Percentiles rank a stretch among this genome's conserved stretches.
Evolutionary conservation across 2,888 invertebrate genomes (phyloP).

Genomic region (Melolontha melolontha): DNA sequence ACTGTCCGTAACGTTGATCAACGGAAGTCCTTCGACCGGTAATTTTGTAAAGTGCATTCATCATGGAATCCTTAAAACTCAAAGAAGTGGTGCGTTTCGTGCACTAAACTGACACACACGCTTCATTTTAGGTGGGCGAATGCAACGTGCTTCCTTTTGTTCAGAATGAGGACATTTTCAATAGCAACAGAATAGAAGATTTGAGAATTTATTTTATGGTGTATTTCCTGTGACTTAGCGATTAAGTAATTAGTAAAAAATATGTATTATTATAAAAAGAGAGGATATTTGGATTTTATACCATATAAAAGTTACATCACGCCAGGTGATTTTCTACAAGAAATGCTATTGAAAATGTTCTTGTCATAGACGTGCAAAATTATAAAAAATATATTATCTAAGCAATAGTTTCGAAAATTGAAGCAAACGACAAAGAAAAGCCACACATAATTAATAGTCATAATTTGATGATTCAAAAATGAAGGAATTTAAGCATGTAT

Average conservation of each 20-base stretch:
- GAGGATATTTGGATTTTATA: too few relatives aligned
- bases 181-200: slow-evolving; percentile 18
- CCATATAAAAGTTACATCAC: slow-evolving; percentile 41
- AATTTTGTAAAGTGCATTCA: slow-evolving; percentile 27
- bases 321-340: slow-evolving; percentile 5
- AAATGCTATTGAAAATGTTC: slow-evolving; percentile 42
- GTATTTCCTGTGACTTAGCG: not conserved
- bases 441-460: slow-evolving; percentile 18
- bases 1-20: slow-evolving; percentile 12
- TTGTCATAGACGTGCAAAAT: slow-evolving; percentile 25
- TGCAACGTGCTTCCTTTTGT: slow-evolving; percentile 31
- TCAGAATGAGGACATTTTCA: slow-evolving; percentile 36
- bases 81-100: slow-evolving; percentile 42
- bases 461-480: too few relatives aligned
- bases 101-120: slow-evolving; percentile 43
- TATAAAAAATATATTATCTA: not conserved
- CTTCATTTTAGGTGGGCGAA: slow-evolving; percentile 25
- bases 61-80: slow-evolving; percentile 33
- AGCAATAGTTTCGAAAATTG: slow-evolving; percentile 1
- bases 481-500: slow-evolving; percentile 11
- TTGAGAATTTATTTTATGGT: slow-evolving; percentile 1
- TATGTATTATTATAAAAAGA: too few relatives aligned
- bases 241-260: too few relatives aligned
- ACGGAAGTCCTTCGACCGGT: slow-evolving; percentile 29
- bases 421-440: slow-evolving; percentile 30